phyloP scores from a whole-genome alignment of 2,113 vertebrate genomes.

The Percina caprodes region DNA sequence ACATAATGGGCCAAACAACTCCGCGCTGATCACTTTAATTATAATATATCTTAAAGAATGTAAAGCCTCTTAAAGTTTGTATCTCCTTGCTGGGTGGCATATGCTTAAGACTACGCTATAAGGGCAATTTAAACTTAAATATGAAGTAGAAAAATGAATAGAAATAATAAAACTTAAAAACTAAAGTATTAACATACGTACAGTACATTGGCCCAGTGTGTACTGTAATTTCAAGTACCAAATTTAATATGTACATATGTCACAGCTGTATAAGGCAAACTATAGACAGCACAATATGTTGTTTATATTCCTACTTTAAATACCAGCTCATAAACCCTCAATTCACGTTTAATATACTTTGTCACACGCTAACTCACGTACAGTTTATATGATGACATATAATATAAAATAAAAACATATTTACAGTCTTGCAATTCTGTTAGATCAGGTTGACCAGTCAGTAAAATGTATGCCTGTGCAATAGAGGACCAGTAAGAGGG shows the following conservation, averaged over 20 bases:
- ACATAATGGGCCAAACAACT: background rate
- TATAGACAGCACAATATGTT: background rate
- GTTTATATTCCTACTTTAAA: background rate
- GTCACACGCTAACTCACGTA: background rate
- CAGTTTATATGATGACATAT: background rate
- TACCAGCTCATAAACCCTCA: background rate
- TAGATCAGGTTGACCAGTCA: background rate
- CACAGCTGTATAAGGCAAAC: background rate
- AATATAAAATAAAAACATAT: background rate
- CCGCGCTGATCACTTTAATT: background rate
- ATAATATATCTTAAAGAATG: background rate
- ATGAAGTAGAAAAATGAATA: background rate
- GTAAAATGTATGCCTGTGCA: background rate
- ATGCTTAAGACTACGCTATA: background rate
- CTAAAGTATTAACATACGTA: background rate
- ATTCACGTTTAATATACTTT: background rate
- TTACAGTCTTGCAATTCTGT: background rate
- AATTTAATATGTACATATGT: background rate
- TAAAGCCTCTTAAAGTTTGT: background rate
- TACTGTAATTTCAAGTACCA: background rate
- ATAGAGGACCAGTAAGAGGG: conserved; percentile 46
- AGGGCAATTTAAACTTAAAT: background rate
- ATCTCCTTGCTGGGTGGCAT: background rate
- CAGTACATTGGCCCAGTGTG: background rate
- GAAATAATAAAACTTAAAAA: background rate